Percentiles rank a stretch among this genome's conserved stretches.
Evolutionary conservation across 2,797 vertebrate species (phyloP).

Genomic region (Cossypha dichroa): DNA sequence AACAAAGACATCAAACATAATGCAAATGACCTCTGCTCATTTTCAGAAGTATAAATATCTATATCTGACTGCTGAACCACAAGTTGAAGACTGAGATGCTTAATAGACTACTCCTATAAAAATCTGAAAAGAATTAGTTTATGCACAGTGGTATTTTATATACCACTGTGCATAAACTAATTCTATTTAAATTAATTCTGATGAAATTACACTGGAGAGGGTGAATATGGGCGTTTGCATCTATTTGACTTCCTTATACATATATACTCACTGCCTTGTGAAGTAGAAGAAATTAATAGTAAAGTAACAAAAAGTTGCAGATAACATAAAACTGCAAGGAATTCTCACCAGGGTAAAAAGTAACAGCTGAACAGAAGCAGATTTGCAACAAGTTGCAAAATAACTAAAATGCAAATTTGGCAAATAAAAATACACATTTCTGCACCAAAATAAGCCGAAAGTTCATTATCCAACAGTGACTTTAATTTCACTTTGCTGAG

Average conservation of each 20-base stretch:
- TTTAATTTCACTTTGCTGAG: not conserved
- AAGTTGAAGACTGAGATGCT: not conserved
- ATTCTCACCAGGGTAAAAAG: not conserved
- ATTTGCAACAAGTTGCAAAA: not conserved
- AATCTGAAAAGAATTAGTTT: not conserved
- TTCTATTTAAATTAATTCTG: not conserved
- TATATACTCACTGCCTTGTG: not conserved
- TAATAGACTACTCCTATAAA: not conserved
- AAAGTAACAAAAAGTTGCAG: not conserved
- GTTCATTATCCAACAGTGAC: not conserved
- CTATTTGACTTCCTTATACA: not conserved
- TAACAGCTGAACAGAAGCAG: not conserved
- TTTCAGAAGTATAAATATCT: not conserved
- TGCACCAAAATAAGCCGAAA: not conserved
- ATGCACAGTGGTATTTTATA: not conserved
- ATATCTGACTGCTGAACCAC: not conserved
- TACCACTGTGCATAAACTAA: too few species aligned
- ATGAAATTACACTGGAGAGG: not conserved
- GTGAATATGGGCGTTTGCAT: accelerated
- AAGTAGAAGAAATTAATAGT: not conserved
- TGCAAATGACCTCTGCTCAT: not conserved
- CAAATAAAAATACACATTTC: not conserved
- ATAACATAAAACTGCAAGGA: not conserved
- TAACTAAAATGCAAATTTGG: not conserved
- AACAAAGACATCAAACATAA: not conserved